These are phyloP conservation scores for Oceanites oceanicus DNA, from an alignment of 2,113 vertebrate species.

Conservation along the genomic window DNA sequence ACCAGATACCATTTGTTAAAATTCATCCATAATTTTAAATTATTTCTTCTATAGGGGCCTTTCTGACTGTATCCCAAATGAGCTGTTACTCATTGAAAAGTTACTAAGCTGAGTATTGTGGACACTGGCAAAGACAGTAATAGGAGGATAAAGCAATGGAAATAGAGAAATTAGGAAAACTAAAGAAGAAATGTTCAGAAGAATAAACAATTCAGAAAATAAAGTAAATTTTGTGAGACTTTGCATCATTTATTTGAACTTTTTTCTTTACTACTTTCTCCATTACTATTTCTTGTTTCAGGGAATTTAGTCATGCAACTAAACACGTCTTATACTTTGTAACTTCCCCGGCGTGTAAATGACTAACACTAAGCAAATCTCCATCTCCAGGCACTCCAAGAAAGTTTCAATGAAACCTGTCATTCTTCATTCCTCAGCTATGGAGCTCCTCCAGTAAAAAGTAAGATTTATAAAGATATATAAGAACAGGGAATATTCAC, in stretches of 20 bases:
- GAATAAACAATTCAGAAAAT: neutral
- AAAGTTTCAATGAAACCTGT: neutral
- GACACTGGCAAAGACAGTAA: accelerated
- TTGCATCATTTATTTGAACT: neutral
- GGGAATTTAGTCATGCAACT: neutral
- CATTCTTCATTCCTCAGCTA: neutral
- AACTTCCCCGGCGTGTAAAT: neutral
- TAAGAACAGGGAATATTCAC: neutral
- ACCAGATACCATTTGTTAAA: neutral
- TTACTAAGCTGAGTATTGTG: neutral
- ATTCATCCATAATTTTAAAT: neutral
- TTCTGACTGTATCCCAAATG: neutral
- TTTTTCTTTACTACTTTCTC: neutral
- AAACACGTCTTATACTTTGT: neutral
- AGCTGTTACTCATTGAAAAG: neutral
- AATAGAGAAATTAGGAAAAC: neutral
- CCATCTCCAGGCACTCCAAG: neutral
- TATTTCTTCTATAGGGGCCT: accelerated
- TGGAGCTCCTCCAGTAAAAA: neutral
- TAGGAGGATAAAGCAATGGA: neutral
- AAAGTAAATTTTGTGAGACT: neutral
- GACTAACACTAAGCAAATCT: neutral
- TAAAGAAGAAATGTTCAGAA: neutral
- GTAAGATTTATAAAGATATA: neutral
- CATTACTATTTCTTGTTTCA: neutral